Conservation (phyloP, 2,797 vertebrate genomes). For the Anas acuta region DNA sequence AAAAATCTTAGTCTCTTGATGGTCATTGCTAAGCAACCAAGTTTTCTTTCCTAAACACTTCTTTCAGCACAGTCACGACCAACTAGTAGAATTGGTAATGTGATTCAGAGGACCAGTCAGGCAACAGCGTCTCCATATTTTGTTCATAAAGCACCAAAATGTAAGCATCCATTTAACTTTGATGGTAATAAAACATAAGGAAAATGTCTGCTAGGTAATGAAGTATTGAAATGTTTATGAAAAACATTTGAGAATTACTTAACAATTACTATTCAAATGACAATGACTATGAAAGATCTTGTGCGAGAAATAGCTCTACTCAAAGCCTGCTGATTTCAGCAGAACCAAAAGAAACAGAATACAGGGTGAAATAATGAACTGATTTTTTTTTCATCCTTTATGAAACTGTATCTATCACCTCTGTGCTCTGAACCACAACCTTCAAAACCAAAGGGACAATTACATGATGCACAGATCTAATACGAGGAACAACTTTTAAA, state of each 20-base stretch:
- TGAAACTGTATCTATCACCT: background rate
- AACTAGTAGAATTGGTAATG: slow-evolving; percentile 83
- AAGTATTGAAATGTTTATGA: background rate
- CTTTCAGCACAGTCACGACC: slow-evolving; percentile 91
- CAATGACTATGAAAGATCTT: background rate
- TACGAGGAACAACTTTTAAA: background rate
- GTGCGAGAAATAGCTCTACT: background rate
- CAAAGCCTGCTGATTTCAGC: background rate
- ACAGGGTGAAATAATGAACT: background rate
- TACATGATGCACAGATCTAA: background rate
- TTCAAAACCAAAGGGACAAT: background rate
- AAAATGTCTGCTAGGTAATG: background rate
- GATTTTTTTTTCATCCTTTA: background rate
- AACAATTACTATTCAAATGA: background rate
- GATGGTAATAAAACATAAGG: background rate
- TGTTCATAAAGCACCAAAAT: background rate
- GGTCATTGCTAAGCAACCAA: slow-evolving; percentile 88
- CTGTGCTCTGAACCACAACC: background rate
- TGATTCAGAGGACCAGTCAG: slow-evolving; percentile 68
- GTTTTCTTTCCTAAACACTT: slow-evolving; percentile 89
- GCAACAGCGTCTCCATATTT: slow-evolving; percentile 16
- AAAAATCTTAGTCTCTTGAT: slow-evolving; percentile 83
- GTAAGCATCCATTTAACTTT: background rate
- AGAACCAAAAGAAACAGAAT: background rate
- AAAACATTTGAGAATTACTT: background rate